Percentiles rank a stretch among this genome's conserved stretches.
Conservation (phyloP, 2,888 invertebrate genomes). For the Venusia cambrica region DNA sequence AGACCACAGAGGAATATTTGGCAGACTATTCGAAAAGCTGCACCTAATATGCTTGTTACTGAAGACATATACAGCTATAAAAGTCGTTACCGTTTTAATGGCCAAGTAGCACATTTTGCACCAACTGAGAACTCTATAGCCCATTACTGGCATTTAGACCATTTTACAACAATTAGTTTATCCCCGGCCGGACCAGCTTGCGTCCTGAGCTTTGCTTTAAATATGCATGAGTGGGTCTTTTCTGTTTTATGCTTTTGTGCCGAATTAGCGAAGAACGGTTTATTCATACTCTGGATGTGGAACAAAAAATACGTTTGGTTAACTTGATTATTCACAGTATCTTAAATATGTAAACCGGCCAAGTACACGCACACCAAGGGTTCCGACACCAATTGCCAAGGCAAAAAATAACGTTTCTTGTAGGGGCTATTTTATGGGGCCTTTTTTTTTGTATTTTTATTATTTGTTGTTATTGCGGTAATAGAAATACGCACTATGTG, state of each 20-base stretch:
- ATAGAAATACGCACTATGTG: too few species aligned
- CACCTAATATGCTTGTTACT: constrained; percentile 39
- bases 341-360: too few species aligned
- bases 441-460: too few species aligned
- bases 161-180: constrained; percentile 44
- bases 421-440: too few species aligned
- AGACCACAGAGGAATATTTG: too few species aligned
- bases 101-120: constrained; percentile 37
- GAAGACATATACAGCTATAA: constrained; percentile 44
- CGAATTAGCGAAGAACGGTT: constrained; percentile 15
- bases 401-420: too few species aligned
- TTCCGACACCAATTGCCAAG: too few species aligned
- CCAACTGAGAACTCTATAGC: constrained; percentile 35
- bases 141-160: constrained; percentile 45
- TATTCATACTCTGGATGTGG: constrained; percentile 10
- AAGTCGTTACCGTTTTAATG: constrained; percentile 52
- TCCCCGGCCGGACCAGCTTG: constrained; percentile 23
- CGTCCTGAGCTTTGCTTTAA: constrained; percentile 19
- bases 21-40: too few species aligned
- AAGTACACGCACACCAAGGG: too few species aligned
- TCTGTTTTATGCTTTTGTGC: constrained; percentile 8
- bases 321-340: too few species aligned
- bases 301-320: too few species aligned
- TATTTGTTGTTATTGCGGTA: too few species aligned
- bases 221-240: constrained; percentile 15